Evolutionary conservation across 2,113 vertebrate genomes (phyloP).

Genomic region (Leptosomus discolor): DNA sequence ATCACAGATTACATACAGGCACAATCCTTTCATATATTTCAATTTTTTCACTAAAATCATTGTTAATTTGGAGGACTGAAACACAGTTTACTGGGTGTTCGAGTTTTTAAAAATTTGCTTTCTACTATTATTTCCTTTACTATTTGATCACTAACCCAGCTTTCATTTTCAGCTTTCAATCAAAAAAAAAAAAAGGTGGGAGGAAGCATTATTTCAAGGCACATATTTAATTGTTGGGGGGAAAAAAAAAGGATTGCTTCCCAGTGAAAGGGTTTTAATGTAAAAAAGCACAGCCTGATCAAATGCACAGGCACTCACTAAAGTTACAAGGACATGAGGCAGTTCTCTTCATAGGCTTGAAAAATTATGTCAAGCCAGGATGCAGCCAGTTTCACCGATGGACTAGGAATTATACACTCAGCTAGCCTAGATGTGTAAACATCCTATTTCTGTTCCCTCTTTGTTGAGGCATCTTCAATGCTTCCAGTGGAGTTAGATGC

Average conservation of each 20-base stretch:
- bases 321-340: neutral
- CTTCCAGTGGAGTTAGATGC: neutral
- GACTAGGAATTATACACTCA: fast-evolving
- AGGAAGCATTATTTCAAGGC: neutral
- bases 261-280: neutral
- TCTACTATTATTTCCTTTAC: neutral
- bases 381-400: neutral
- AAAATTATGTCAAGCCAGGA: neutral
- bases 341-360: neutral
- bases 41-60: neutral
- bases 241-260: neutral
- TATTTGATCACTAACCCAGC: neutral
- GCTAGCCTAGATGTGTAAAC: neutral
- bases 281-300: neutral
- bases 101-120: neutral
- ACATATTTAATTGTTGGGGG: neutral
- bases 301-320: neutral
- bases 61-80: neutral
- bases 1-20: neutral
- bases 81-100: neutral
- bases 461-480: neutral
- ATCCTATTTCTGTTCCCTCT: neutral
- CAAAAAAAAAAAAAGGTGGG: neutral
- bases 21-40: fast-evolving
- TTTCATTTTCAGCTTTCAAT: neutral